Percentiles rank a stretch among this genome's conserved stretches.
phyloP scores from a whole-genome alignment of 1,140 invertebrate species.

The Orchestia grillus region DNA sequence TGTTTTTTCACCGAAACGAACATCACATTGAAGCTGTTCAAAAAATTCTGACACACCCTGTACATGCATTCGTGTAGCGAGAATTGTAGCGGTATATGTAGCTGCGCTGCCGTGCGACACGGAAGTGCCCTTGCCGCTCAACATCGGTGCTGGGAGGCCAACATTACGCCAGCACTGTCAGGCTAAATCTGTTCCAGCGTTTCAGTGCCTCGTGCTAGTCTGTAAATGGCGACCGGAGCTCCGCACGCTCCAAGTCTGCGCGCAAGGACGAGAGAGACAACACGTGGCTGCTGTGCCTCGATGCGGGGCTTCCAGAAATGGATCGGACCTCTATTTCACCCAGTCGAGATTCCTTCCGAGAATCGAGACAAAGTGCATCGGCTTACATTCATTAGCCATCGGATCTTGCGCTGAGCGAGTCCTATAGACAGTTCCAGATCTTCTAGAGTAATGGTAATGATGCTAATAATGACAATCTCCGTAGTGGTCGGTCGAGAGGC shows the following conservation, averaged over 20 bases:
- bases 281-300: neutral
- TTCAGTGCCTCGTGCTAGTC: neutral
- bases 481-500: neutral
- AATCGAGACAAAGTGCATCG: neutral
- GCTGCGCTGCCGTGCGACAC: neutral
- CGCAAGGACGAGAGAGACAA: neutral
- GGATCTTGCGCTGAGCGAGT: neutral
- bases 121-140: neutral
- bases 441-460: neutral
- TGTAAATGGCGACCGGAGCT: neutral
- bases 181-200: neutral
- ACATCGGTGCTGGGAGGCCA: neutral
- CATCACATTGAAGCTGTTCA: too few species aligned
- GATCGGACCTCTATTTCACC: neutral
- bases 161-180: neutral
- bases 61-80: too few species aligned
- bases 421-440: neutral
- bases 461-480: neutral
- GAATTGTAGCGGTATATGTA: too few species aligned
- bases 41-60: too few species aligned
- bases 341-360: neutral
- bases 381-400: neutral
- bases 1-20: too few species aligned
- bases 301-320: neutral
- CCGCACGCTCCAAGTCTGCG: neutral